Percentiles rank a stretch among this genome's conserved stretches.
Evolutionary conservation across 2,888 invertebrate genomes (phyloP).

Genomic region (Drosophila paramelanica): DNA sequence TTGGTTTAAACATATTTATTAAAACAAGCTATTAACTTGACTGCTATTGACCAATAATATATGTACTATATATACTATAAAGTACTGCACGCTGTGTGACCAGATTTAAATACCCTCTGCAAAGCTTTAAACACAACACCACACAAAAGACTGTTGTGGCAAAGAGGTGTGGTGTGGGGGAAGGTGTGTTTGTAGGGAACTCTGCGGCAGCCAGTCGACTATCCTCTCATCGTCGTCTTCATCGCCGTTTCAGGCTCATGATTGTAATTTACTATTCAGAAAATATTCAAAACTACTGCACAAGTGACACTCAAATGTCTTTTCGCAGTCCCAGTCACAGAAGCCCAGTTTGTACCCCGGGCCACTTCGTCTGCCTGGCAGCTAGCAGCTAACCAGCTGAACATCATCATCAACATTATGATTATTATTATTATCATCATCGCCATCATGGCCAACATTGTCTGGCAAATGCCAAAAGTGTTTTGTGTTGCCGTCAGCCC

Average conservation of each 20-base stretch:
- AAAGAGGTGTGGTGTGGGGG: neutral
- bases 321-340: conserved; percentile 63
- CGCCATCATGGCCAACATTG: conserved; percentile 30
- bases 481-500: conserved; percentile 43
- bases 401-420: conserved; percentile 25
- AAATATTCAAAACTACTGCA: conserved; percentile 76
- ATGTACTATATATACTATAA: too few species aligned
- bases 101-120: neutral
- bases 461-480: conserved; percentile 68
- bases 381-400: conserved; percentile 18
- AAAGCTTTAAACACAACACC: conserved; percentile 4
- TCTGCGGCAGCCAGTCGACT: neutral
- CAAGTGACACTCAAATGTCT: conserved; percentile 77
- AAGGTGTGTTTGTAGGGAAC: neutral
- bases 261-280: conserved; percentile 76
- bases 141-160: conserved; percentile 3
- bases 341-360: neutral
- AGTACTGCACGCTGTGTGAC: neutral
- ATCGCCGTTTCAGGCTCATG: conserved; percentile 49
- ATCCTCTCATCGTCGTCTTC: conserved; percentile 11
- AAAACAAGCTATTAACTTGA: too few species aligned
- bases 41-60: too few species aligned
- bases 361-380: neutral
- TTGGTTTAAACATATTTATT: too few species aligned
- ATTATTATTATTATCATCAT: conserved; percentile 7